phyloP scores from a whole-genome alignment of 2,888 invertebrate genomes.

The Oligia latruncula region DNA sequence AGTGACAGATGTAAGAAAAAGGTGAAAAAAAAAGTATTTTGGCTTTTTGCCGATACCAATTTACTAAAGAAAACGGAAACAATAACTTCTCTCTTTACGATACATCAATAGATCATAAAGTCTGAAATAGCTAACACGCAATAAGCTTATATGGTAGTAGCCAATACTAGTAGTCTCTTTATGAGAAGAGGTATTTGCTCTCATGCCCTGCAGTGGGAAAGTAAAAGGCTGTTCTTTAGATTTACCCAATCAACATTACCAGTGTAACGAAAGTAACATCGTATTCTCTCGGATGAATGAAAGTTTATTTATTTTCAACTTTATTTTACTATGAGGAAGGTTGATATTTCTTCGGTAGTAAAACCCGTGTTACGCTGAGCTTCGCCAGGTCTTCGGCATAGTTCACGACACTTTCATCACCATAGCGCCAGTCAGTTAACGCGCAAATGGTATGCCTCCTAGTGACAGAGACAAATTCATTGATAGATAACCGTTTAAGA shows the following conservation, averaged over 20 bases:
- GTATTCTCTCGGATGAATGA: not conserved
- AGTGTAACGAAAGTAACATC: not conserved
- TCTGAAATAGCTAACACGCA: not conserved
- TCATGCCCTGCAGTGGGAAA: not conserved
- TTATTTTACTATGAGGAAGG: not conserved
- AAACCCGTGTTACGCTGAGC: not conserved
- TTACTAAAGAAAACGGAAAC: not conserved
- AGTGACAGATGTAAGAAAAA: too few species aligned
- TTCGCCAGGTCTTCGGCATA: not conserved
- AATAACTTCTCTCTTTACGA: not conserved
- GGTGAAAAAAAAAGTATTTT: too few species aligned
- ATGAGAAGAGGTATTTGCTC: not conserved
- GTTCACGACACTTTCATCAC: not conserved
- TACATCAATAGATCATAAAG: not conserved
- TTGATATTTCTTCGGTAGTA: not conserved
- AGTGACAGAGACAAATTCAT: slow-evolving; percentile 26
- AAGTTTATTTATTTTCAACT: not conserved
- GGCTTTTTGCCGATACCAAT: not conserved
- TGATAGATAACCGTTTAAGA: slow-evolving; percentile 30
- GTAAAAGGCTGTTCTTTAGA: not conserved
- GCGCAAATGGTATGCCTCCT: not conserved
- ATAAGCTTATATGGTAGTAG: not conserved
- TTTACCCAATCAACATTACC: not conserved
- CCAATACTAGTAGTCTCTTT: not conserved
- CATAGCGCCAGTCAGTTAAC: not conserved